phyloP scores from a whole-genome alignment of 1,140 invertebrate genomes.

The Drosophila mayri region DNA sequence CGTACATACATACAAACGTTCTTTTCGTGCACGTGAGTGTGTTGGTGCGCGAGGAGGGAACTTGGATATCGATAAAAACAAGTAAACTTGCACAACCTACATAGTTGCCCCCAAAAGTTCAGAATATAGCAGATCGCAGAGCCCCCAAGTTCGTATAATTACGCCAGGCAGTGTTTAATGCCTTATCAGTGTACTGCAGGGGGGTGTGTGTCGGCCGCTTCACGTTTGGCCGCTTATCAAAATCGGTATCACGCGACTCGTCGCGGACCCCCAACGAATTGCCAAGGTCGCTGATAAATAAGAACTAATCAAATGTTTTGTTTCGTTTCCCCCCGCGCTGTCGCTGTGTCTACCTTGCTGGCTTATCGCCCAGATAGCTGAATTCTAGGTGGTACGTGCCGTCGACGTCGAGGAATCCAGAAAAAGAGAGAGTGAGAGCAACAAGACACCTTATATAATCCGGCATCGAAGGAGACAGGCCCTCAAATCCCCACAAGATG shows the following conservation, averaged over 20 bases:
- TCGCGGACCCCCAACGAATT: constrained; percentile 56
- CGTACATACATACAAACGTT: constrained; percentile 14
- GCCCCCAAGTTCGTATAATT: constrained; percentile 22
- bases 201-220: constrained; percentile 57
- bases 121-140: constrained; percentile 20
- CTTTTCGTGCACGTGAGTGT: constrained; percentile 1
- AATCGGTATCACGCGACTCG: constrained; percentile 70
- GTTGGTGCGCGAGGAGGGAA: constrained; percentile 29
- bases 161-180: constrained; percentile 17
- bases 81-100: constrained; percentile 49
- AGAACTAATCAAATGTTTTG: constrained; percentile 54
- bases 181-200: constrained; percentile 23
- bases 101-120: constrained; percentile 14
- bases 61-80: constrained; percentile 49
- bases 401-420: constrained; percentile 14
- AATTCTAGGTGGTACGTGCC: constrained; percentile 38
- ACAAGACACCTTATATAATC: constrained; percentile 55
- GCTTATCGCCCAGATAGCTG: constrained; percentile 29
- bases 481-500: constrained; percentile 53
- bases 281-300: constrained; percentile 69
- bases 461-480: constrained; percentile 29
- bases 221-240: constrained; percentile 78
- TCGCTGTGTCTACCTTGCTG: constrained; percentile 20
- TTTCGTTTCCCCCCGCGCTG: constrained; percentile 23
- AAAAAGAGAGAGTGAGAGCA: not conserved